These are phyloP conservation scores for Thinocorus orbignyianus DNA, from an alignment of 2,113 vertebrate species.

Conservation along the genomic window DNA sequence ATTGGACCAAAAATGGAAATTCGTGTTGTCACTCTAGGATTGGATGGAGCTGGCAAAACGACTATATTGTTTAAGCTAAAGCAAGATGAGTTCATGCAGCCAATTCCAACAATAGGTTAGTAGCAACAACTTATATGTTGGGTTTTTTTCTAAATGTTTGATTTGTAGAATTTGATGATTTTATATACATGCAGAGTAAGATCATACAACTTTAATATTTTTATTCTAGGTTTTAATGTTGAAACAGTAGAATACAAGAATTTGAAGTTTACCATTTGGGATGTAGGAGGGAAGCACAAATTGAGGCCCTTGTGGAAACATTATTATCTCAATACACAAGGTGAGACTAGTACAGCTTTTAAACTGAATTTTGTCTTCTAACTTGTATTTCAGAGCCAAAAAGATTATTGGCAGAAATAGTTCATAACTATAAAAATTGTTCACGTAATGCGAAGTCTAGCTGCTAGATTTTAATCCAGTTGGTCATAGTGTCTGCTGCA, in stretches of 20 bases:
- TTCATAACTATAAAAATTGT: neutral
- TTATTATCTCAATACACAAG: conserved; percentile 99
- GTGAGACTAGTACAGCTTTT: conserved; percentile 66
- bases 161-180: neutral
- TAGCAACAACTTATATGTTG: neutral
- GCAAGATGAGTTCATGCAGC: conserved; percentile 99
- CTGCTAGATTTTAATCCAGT: conserved; percentile 5
- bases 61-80: conserved; percentile 99
- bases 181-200: neutral
- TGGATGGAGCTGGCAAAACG: conserved; percentile 96
- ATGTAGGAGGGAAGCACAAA: conserved; percentile 97
- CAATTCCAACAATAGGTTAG: conserved; percentile 96
- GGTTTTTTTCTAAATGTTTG: neutral
- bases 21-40: conserved; percentile 92
- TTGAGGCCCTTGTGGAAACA: conserved; percentile 97
- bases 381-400: neutral
- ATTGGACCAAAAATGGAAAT: conserved; percentile 99
- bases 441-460: neutral
- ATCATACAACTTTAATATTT: conserved; percentile 23
- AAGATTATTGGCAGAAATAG: neutral
- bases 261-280: conserved; percentile 99
- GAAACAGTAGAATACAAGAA: conserved; percentile 99
- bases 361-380: neutral
- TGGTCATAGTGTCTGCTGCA: neutral
- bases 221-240: conserved; percentile 89